phyloP scores from a whole-genome alignment of 2,888 invertebrate genomes.

The Mimas tiliae region DNA sequence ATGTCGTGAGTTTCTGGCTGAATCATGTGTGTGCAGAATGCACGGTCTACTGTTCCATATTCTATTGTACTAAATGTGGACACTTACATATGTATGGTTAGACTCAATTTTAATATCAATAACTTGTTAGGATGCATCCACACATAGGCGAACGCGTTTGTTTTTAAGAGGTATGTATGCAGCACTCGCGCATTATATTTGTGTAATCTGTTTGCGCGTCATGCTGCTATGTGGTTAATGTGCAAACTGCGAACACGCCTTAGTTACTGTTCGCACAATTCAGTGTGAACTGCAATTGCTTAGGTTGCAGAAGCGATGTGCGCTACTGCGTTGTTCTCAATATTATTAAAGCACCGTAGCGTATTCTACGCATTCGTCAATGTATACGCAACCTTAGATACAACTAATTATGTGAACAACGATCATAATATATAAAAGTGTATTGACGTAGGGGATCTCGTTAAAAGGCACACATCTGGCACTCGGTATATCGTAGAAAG shows the following conservation, averaged over 20 bases:
- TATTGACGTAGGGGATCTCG: constrained; percentile 52
- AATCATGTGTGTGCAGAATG: background rate
- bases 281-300: too few relatives aligned
- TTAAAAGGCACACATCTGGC: constrained; percentile 59
- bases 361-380: background rate
- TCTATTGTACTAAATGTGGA: background rate
- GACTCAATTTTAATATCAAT: too few relatives aligned
- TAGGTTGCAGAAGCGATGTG: too few relatives aligned
- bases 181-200: too few relatives aligned
- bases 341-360: too few relatives aligned
- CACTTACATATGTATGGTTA: background rate
- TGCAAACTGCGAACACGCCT: too few relatives aligned
- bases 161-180: too few relatives aligned
- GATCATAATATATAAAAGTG: constrained; percentile 12
- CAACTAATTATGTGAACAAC: constrained; percentile 1
- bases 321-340: background rate
- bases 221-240: too few relatives aligned
- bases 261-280: too few relatives aligned
- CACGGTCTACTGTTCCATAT: background rate
- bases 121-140: too few relatives aligned
- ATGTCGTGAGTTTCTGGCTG: background rate
- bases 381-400: background rate
- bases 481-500: constrained; percentile 79
- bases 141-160: too few relatives aligned
- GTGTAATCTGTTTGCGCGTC: too few relatives aligned